These are phyloP conservation scores for Chloroceryle amazona DNA, from an alignment of 2,797 vertebrate genomes.

Conservation along the genomic window DNA sequence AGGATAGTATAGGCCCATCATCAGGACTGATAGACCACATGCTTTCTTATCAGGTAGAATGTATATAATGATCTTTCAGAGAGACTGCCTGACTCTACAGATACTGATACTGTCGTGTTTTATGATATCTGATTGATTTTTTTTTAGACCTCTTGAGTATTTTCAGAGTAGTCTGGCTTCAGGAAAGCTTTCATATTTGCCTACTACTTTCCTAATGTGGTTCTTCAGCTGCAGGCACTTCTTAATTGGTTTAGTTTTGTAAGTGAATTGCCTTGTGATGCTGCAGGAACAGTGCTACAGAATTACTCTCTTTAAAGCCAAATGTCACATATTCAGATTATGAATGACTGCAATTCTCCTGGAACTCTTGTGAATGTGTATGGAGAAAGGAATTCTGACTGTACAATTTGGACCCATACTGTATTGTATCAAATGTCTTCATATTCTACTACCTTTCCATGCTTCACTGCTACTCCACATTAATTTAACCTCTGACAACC, in stretches of 20 bases:
- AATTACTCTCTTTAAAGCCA: background rate
- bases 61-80: background rate
- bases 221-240: constrained; percentile 13
- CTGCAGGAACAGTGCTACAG: background rate
- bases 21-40: background rate
- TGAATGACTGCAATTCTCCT: background rate
- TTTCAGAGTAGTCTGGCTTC: background rate
- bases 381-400: background rate
- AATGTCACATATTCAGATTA: background rate
- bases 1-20: background rate
- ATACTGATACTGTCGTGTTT: background rate
- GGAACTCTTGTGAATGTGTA: background rate
- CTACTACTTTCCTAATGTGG: background rate
- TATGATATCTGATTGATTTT: background rate
- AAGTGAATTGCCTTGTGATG: background rate
- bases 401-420: background rate
- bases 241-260: constrained; percentile 37
- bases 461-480: background rate
- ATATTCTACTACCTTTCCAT: background rate
- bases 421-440: background rate
- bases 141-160: background rate
- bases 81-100: background rate
- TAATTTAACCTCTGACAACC: background rate
- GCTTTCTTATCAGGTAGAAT: background rate
- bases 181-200: background rate